A percentile compares a stretch with the other conserved stretches of the same genome.
These are phyloP conservation scores for Novumbra hubbsi DNA, from an alignment of 2,797 vertebrate species.

Conservation along the genomic window DNA sequence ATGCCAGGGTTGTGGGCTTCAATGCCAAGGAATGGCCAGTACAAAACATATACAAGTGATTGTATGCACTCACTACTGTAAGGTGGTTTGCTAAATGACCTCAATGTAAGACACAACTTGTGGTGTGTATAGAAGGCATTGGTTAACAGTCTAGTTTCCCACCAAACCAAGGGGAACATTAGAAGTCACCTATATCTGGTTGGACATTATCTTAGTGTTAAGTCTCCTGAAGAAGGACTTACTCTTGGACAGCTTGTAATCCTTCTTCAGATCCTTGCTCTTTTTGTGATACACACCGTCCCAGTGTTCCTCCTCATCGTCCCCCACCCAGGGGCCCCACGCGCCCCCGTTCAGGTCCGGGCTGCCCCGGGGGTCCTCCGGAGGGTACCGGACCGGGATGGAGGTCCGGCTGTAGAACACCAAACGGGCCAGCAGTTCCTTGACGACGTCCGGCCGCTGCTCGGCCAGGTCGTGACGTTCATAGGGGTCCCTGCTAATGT, in stretches of 20 bases:
- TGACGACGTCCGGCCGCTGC: constrained; percentile 87
- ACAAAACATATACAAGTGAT: no score
- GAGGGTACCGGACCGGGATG: constrained; percentile 92
- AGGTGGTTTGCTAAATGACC: no score
- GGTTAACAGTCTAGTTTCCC: not conserved
- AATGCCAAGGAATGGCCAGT: no score
- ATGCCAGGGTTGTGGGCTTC: no score
- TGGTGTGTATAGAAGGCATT: not conserved
- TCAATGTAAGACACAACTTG: not conserved
- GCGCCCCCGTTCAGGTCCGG: constrained; percentile 91
- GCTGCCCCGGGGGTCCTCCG: constrained; percentile 88
- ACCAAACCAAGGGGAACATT: not conserved
- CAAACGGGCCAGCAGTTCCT: constrained; percentile 83
- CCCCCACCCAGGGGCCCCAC: constrained; percentile 93
- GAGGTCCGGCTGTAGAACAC: constrained; percentile 89
- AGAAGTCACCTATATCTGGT: constrained; percentile 78
- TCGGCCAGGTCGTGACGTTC: constrained; percentile 87
- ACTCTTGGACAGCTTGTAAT: constrained; percentile 87
- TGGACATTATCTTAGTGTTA: constrained; percentile 91
- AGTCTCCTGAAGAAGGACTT: constrained; percentile 91
- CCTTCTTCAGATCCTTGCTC: constrained; percentile 82
- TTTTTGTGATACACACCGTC: constrained; percentile 68
- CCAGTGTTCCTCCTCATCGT: constrained; percentile 81
- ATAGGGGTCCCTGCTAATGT: constrained; percentile 89
- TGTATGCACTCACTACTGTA: not conserved